Evolutionary conservation across 2,113 vertebrate genomes (phyloP).

Genomic region (Echinops telfairi): DNA sequence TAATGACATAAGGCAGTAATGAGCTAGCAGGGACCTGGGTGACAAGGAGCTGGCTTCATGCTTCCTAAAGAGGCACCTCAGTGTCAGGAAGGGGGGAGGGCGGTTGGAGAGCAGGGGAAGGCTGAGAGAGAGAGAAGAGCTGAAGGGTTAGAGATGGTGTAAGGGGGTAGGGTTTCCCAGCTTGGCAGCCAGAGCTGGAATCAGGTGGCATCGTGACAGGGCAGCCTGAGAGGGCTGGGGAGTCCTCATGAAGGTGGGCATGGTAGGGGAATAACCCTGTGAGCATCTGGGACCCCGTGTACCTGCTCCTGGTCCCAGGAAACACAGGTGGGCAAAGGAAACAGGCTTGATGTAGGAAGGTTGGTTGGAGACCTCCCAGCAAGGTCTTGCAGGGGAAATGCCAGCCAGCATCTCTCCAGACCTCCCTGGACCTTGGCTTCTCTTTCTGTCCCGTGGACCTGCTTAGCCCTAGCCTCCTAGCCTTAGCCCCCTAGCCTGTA

Average conservation of each 20-base stretch:
- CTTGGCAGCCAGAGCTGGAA: neutral
- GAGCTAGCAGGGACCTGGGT: constrained; percentile 71
- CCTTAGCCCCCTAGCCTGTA: neutral
- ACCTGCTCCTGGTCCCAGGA: neutral
- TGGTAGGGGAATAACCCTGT: neutral
- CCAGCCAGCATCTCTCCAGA: neutral
- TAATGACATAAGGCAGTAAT: constrained; percentile 71
- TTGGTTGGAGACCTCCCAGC: neutral
- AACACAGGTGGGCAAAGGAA: neutral
- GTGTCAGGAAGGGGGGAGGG: neutral
- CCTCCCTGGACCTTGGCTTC: constrained; percentile 21
- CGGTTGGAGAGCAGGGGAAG: neutral
- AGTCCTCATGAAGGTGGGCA: rapidly evolving
- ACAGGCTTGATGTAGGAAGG: neutral
- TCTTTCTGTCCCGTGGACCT: constrained; percentile 47
- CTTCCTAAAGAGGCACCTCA: constrained; percentile 57
- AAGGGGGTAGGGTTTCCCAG: neutral
- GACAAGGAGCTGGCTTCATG: constrained; percentile 71
- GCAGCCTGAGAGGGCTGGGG: neutral
- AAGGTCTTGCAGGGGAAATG: neutral
- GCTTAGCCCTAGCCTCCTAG: neutral
- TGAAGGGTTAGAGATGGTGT: neutral
- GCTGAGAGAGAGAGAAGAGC: neutral
- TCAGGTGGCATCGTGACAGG: neutral
- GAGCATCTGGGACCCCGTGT: neutral